Evolutionary conservation across 2,113 vertebrate species (phyloP), one percentile per base, ranked within the genome.

Genomic region (Polypterus senegalus): DNA sequence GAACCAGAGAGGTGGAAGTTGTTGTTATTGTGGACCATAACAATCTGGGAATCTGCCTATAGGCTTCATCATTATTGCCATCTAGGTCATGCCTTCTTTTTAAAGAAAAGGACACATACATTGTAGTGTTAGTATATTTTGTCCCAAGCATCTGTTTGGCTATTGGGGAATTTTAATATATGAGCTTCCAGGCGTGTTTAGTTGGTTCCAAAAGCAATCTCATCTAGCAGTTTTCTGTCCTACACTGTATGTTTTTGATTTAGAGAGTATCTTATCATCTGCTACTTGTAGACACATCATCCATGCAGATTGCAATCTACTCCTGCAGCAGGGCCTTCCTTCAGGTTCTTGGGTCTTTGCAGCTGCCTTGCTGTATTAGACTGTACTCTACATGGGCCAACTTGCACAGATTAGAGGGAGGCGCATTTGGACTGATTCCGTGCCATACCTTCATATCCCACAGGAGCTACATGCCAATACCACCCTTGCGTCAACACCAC

Each of bases 1-100:
- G 49, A 6, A 7, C 54, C 62, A 78, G 78, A 82, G 74, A 79
- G 81, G 83, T 83, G 79, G 80, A 76, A 84, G 76, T 51, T 6
- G 9, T 83, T 83, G 9, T 83, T 83, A 83, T 86, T 85, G 85
- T 76, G 74, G 75, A 27, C 73, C 70, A 75, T 81, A 82, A 59
- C 51, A 8, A 59, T 67, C 48, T 60, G 72, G 74, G 72, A 74
- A 77, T 73, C 77, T 74, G 74, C 76, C 76, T 73, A 71, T 77
- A 71, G 72, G 65, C 6, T 43, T 55, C 57, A 49, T 59, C 59
- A 64, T 60, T 70, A 43, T 46, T 56, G 61, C 11, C 27, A 27
- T 27, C 27, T 27, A 27, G 27, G 27, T 27, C 27, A 27, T 27
- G 27, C 27, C 27, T 27, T 2, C 27, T 27, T 27, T 27, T 27